phyloP scores from a whole-genome alignment of 1,140 invertebrate genomes.

The Sminthurides bifidus region DNA sequence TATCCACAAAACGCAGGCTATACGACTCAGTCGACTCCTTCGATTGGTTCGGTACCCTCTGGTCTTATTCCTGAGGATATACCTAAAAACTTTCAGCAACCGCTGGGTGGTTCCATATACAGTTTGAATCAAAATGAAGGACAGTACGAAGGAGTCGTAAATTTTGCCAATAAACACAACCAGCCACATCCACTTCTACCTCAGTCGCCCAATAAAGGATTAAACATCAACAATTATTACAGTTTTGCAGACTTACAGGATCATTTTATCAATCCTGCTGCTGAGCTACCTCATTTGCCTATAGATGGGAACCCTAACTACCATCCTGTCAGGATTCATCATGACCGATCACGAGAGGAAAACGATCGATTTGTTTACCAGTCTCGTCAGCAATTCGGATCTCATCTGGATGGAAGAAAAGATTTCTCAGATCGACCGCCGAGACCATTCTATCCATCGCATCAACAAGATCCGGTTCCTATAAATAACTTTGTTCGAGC shows the following conservation, averaged over 20 bases:
- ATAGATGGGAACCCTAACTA: not conserved
- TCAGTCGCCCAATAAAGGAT: not conserved
- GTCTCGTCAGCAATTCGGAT: not conserved
- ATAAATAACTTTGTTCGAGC: no score
- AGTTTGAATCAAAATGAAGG: not conserved
- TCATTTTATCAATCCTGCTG: not conserved
- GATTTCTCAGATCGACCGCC: no score
- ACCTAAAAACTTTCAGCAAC: not conserved
- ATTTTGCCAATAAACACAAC: not conserved
- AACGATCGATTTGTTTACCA: not conserved
- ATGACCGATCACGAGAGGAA: not conserved
- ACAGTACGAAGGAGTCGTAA: not conserved
- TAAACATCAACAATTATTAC: not conserved
- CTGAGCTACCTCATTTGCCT: not conserved
- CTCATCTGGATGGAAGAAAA: not conserved
- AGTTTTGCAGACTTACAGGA: not conserved
- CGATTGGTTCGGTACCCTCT: not conserved
- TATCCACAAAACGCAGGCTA: not conserved
- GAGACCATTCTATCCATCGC: no score
- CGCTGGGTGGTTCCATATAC: not conserved
- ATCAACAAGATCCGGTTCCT: no score
- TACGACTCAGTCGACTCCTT: not conserved
- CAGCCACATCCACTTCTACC: not conserved
- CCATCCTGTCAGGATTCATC: not conserved
- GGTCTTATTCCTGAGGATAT: not conserved